Percentiles rank a stretch among this genome's conserved stretches.
Evolutionary conservation across 2,113 vertebrate genomes (phyloP).

Genomic region (Podilymbus podiceps): DNA sequence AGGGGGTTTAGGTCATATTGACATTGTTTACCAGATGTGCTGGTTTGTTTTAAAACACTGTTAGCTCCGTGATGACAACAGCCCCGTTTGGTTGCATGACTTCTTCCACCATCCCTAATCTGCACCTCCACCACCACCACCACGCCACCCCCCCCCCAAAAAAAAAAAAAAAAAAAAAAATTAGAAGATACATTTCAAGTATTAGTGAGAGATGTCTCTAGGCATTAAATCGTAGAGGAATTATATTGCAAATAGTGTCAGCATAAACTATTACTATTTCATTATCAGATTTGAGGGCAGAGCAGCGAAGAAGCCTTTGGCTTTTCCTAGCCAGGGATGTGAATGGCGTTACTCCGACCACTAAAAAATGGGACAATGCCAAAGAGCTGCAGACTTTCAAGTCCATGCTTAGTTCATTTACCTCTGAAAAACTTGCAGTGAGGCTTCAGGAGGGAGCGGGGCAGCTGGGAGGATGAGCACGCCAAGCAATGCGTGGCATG

Average conservation of each 20-base stretch:
- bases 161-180: no score
- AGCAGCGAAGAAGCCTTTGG: not conserved
- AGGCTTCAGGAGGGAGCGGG: not conserved
- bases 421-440: not conserved
- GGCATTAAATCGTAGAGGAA: not conserved
- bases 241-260: not conserved
- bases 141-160: no score
- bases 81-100: not conserved
- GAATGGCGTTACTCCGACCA: not conserved
- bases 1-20: constrained; percentile 47
- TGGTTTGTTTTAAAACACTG: constrained; percentile 24
- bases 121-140: not conserved
- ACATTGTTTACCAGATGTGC: constrained; percentile 52
- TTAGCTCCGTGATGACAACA: constrained; percentile 40
- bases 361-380: not conserved
- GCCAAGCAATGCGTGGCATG: not conserved
- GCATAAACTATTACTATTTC: not conserved
- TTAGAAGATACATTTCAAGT: not conserved
- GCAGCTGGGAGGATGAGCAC: not conserved
- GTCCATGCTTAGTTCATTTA: not conserved
- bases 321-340: not conserved
- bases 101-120: not conserved
- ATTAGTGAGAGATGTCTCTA: not conserved
- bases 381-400: not conserved
- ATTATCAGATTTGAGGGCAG: not conserved